phyloP scores from a whole-genome alignment of 2,113 vertebrate species.

The Grammomys surdaster region DNA sequence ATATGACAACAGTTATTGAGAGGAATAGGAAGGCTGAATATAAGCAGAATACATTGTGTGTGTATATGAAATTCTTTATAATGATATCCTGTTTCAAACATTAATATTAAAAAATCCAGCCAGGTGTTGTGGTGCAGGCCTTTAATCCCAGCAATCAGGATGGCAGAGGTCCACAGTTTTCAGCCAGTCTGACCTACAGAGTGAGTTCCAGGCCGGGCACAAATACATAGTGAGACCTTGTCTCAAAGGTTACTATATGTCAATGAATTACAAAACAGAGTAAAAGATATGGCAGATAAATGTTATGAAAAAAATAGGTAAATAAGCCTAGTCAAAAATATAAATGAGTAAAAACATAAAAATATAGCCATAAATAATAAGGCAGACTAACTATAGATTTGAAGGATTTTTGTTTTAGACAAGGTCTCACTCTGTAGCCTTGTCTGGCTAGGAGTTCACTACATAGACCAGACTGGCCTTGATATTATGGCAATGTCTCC shows the following conservation, averaged over 20 bases:
- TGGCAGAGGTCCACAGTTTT: background rate
- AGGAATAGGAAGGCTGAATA: background rate
- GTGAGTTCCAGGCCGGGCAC: background rate
- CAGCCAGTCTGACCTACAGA: background rate
- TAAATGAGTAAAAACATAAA: background rate
- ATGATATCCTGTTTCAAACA: background rate
- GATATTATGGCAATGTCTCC: background rate
- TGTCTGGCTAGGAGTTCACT: background rate
- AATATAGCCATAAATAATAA: constrained; percentile 37
- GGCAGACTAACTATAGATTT: background rate
- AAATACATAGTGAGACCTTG: background rate
- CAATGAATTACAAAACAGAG: background rate
- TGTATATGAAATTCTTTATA: background rate
- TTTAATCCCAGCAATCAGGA: background rate
- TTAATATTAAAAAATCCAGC: background rate
- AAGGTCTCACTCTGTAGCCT: background rate
- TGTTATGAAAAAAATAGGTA: constrained; percentile 1
- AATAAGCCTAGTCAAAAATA: constrained; percentile 37
- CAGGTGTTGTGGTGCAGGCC: background rate
- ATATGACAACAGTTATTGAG: background rate
- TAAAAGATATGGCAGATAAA: background rate
- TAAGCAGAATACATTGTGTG: background rate
- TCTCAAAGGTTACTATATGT: background rate
- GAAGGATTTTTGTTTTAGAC: background rate
- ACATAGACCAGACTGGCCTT: background rate